phyloP scores from a whole-genome alignment of 2,888 invertebrate species.

The Perdita meconis region DNA sequence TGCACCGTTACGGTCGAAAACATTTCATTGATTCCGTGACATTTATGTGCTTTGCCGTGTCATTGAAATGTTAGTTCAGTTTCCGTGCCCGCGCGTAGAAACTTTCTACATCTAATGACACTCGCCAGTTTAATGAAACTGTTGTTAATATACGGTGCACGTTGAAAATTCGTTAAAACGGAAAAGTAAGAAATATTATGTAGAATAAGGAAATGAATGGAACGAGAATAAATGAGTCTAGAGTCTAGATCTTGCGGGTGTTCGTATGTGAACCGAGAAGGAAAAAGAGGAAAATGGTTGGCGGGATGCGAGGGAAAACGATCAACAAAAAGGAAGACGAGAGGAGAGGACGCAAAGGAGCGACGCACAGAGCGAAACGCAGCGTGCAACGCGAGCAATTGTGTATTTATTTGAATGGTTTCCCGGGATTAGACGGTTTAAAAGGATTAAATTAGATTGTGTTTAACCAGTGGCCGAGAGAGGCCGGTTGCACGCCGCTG shows the following conservation, averaged over 20 bases:
- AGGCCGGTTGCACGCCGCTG: slow-evolving; percentile 43
- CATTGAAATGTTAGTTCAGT: background rate
- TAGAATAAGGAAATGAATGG: background rate
- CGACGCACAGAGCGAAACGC: slow-evolving; percentile 31
- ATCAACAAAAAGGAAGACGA: background rate
- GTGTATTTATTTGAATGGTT: slow-evolving; percentile 68
- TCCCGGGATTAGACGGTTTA: slow-evolving; percentile 70
- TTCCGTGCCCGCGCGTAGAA: background rate
- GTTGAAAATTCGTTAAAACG: too few relatives aligned
- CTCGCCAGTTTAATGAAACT: too few relatives aligned
- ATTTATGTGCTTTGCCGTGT: background rate
- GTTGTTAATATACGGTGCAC: too few relatives aligned
- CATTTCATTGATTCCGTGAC: background rate
- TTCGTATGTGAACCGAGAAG: background rate
- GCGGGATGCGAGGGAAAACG: background rate
- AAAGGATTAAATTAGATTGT: slow-evolving; percentile 78
- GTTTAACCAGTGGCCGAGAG: slow-evolving; percentile 72
- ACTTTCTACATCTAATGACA: background rate
- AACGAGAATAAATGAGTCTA: background rate
- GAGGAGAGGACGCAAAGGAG: slow-evolving; percentile 4
- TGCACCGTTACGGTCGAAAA: background rate
- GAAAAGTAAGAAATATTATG: background rate
- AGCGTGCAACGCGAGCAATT: slow-evolving; percentile 33
- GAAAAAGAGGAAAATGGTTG: background rate
- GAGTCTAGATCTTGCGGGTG: background rate